Conservation (phyloP, 2,888 invertebrate species). For the Aporophyla nigra region DNA sequence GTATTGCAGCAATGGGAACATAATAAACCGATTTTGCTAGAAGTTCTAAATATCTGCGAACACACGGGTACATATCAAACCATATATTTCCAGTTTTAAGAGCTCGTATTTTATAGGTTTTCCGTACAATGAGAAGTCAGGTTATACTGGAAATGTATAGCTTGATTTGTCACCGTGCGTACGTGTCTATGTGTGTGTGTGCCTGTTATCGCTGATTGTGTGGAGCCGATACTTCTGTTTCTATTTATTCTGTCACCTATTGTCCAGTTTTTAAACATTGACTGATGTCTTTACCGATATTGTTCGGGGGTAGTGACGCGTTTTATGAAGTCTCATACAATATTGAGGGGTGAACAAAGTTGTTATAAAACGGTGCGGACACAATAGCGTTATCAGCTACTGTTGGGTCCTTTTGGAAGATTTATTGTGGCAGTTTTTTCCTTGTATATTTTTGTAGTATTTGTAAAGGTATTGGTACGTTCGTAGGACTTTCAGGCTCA, state of each 20-base stretch:
- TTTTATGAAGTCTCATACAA: slow-evolving; percentile 36
- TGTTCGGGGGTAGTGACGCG: slow-evolving; percentile 34
- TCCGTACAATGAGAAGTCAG: too few species aligned
- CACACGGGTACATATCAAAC: too few species aligned
- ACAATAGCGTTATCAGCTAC: slow-evolving; percentile 35
- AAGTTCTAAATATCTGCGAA: not conserved
- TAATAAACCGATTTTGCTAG: too few species aligned
- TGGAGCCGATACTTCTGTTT: not conserved
- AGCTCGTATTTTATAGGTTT: too few species aligned
- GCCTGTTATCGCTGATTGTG: not conserved
- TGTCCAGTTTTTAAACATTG: slow-evolving; percentile 31
- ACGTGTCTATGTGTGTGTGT: too few species aligned
- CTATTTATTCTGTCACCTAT: not conserved
- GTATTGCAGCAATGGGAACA: too few species aligned
- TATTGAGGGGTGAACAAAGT: slow-evolving; percentile 27
- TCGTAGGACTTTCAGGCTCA: not conserved
- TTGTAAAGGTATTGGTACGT: not conserved
- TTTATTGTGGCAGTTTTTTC: not conserved
- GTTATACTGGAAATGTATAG: too few species aligned
- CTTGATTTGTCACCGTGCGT: too few species aligned
- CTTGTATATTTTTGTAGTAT: not conserved
- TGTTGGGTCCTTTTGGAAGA: slow-evolving; percentile 4
- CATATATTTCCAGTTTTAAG: too few species aligned
- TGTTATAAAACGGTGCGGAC: slow-evolving; percentile 31
- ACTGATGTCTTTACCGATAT: slow-evolving; percentile 34